Conservation (phyloP, 64 coral and sea anemone species). For the Dendrophyllia cribrosa region DNA sequence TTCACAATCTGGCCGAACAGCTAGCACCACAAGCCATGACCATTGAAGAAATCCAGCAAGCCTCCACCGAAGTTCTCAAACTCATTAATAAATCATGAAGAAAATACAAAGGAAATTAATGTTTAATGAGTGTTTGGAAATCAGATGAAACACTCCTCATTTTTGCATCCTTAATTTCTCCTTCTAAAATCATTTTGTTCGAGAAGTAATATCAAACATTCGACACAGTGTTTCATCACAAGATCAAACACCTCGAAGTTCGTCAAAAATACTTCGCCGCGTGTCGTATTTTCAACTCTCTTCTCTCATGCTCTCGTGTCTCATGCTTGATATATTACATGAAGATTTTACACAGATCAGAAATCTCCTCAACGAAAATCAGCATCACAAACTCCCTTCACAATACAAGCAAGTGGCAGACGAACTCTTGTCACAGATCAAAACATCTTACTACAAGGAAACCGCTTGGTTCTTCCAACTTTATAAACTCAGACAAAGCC, state of each 20-base stretch:
- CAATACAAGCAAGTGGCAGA: slow-evolving; percentile 27
- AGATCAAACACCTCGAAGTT: too few relatives aligned
- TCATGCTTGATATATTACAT: not conserved
- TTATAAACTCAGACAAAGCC: slow-evolving; percentile 9
- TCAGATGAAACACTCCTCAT: too few relatives aligned
- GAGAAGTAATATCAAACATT: too few relatives aligned
- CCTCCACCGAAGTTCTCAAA: slow-evolving; percentile 30
- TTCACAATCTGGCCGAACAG: slow-evolving; percentile 32
- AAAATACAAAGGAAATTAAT: too few relatives aligned
- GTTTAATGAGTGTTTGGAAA: too few relatives aligned
- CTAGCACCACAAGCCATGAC: slow-evolving; percentile 58
- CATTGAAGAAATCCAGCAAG: slow-evolving; percentile 41
- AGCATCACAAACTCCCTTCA: slow-evolving; percentile 23
- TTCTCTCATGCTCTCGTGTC: too few relatives aligned
- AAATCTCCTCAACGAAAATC: not conserved
- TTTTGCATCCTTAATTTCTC: too few relatives aligned
- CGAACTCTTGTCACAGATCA: slow-evolving; percentile 52
- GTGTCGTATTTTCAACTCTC: too few relatives aligned
- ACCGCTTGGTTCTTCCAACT: slow-evolving; percentile 14
- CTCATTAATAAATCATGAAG: too few relatives aligned
- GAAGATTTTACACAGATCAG: slow-evolving; percentile 26
- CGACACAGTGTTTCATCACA: too few relatives aligned
- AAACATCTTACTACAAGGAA: slow-evolving; percentile 35
- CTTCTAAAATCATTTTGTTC: too few relatives aligned
- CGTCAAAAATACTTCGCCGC: too few relatives aligned